Conservation (phyloP, 1,140 invertebrate genomes). For the Centruroides sculpturatus region DNA sequence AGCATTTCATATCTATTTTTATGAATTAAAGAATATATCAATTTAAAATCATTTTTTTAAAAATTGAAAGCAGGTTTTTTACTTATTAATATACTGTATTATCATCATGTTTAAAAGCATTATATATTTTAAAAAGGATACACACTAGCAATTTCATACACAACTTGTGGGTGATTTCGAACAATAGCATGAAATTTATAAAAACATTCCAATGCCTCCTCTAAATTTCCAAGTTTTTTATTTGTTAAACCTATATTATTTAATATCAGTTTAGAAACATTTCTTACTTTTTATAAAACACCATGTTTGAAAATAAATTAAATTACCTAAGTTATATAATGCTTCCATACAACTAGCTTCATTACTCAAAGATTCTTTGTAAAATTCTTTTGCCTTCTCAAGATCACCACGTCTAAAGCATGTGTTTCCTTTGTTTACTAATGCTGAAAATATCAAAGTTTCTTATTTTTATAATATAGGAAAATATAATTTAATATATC, state of each 20-base stretch:
- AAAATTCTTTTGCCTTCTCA: constrained; percentile 58
- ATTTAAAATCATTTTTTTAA: too few species aligned
- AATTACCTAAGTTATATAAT: constrained; percentile 69
- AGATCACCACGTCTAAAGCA: constrained; percentile 53
- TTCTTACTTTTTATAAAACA: neutral
- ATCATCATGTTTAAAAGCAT: too few species aligned
- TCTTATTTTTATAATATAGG: too few species aligned
- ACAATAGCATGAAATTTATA: constrained; percentile 64
- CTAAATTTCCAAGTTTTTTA: constrained; percentile 50
- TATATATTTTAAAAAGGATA: constrained; percentile 28
- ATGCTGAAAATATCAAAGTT: constrained; percentile 31
- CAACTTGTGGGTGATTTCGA: constrained; percentile 61
- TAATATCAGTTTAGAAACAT: too few species aligned
- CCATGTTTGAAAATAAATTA: constrained; percentile 5
- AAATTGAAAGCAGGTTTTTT: too few species aligned
- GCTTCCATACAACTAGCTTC: constrained; percentile 77
- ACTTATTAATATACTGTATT: too few species aligned
- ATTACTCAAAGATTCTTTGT: constrained; percentile 59
- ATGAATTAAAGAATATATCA: neutral
- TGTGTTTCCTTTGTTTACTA: constrained; percentile 81
- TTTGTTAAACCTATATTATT: constrained; percentile 45
- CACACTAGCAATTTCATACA: constrained; percentile 70
- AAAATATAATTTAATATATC: neutral
- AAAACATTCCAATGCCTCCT: constrained; percentile 64
- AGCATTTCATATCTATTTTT: constrained; percentile 42